Evolutionary conservation across 2,797 vertebrate genomes (phyloP), one percentile per base, ranked within the genome.

Genomic region (Pogoniulus pusillus): DNA sequence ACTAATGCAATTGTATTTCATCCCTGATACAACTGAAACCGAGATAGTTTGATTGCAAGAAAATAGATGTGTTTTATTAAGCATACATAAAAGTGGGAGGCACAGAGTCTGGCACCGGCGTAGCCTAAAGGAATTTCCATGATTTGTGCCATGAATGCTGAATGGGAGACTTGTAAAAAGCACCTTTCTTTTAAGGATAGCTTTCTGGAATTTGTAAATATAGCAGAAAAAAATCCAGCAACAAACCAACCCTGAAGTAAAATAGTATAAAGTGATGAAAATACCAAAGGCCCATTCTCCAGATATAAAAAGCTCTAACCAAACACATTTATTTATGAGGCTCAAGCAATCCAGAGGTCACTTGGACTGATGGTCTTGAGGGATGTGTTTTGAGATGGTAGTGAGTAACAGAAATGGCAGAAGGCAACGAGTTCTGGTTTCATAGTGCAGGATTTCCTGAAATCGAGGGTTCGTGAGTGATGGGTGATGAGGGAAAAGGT

Each of bases 91-190:
- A 95, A 96, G 86, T 93, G 73, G 75, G 91, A 96, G 93, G 93
- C 86, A 54, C 76, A 32, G 91, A 82, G 90, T 95, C 95, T 96
- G 93, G 93, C 90, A 95, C 86, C 82, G 89, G 53, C 2, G 4
- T 93, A 92, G 93, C 95, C 93, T 93, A 90, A 87, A 96, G 95
- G 94, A 95, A 95, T 96, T 95, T 93, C 86, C 89, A 95, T 91
- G 94, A 96, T 93, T 94, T 95, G 93, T 95, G 91, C 89, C 89
- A 93, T 95, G 95, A 95, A 96, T 94, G 89, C 88, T 96, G 93
- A 96, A 95, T 85, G 85, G 76, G 68, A 93, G 84, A 83, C 89
- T 96, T 94, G 82, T 96, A 91, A 93, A 95, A 95, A 95, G 88
- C 86, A 96, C 93, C 91, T 96, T 94, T 94, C 63, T 94, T 57